Conservation (phyloP, 2,113 vertebrate species). For the Grammomys dolichurus region DNA sequence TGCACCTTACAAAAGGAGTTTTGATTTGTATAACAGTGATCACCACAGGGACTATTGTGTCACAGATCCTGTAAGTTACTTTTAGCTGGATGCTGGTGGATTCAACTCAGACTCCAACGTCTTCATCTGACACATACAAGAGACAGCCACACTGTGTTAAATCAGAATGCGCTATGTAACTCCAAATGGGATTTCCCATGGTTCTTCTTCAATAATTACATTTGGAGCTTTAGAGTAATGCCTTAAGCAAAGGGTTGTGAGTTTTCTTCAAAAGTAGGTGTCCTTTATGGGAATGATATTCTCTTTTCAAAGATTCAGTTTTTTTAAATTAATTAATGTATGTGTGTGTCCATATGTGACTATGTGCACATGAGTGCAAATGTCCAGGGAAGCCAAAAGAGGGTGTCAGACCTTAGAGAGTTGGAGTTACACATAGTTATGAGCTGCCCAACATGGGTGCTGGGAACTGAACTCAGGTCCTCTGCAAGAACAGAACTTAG, state of each 20-base stretch:
- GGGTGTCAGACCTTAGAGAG: not conserved
- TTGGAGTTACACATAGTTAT: not conserved
- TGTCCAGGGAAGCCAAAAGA: not conserved
- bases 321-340: not conserved
- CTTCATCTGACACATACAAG: not conserved
- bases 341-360: not conserved
- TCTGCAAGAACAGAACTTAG: not conserved
- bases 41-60: not conserved
- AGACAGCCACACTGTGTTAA: not conserved
- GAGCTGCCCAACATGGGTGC: not conserved
- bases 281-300: not conserved
- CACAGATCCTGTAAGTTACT: not conserved
- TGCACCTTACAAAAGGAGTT: conserved; percentile 21
- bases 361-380: no score
- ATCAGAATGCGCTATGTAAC: not conserved
- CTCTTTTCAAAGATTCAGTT: not conserved
- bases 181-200: not conserved
- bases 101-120: not conserved
- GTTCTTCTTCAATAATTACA: conserved; percentile 6
- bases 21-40: not conserved
- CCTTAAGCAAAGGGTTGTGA: conserved; percentile 4
- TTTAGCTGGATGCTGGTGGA: not conserved
- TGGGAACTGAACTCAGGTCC: not conserved
- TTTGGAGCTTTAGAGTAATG: not conserved
- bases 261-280: conserved; percentile 15